Base-by-base conservation (phyloP, 2,888 invertebrate species). In the Callosobruchus maculatus region DNA sequence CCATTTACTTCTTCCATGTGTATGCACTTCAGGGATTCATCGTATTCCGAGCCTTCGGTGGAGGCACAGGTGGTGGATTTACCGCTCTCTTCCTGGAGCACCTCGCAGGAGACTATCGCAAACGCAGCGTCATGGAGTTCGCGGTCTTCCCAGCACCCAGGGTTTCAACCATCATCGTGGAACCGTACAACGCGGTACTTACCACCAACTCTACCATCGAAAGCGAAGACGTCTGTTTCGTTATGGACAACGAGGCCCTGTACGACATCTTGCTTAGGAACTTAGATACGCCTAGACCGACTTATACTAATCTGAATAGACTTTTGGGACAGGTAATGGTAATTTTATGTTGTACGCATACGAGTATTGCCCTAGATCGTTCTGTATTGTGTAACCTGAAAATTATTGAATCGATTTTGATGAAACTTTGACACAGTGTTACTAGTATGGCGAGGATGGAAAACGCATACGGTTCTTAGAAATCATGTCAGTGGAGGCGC, bases 261-360 rank as follows among this genome's bases (percentile, higher is more conserved):
- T 94, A 94, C 81, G 92, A 93, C 79, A 95, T 97, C 80, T 92
- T 95, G 81, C 90, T 91, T 0, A 90, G 92, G 67, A 91, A 91
- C 79, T 88, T 97, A 76, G 93, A 93, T 80, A 93, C 95, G 1
- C 90, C 91, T 2, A 88, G 93, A 67, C 96, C 96, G 18, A 95
- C 95, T 0, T 97, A 96, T 82, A 95, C 94, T 0, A 96, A 97
- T 87, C 88, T 97, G 30, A 97, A 97, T 84, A 89, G 96, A 72
- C 88, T 95, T 20, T 89, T 94, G 77, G 94, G 93, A 18, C 93
- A 93, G 74, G 81, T 93, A 0, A 90, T 26, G n/a, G n/a, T n/a
- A n/a, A n/a, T n/a, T n/a, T n/a, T n/a, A n/a, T n/a, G n/a, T n/a
- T n/a, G n/a, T n/a, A n/a, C n/a, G n/a, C n/a, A n/a, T n/a, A n/a